Conservation (phyloP, 2,888 invertebrate species). For the Caenorhabditis becei region DNA sequence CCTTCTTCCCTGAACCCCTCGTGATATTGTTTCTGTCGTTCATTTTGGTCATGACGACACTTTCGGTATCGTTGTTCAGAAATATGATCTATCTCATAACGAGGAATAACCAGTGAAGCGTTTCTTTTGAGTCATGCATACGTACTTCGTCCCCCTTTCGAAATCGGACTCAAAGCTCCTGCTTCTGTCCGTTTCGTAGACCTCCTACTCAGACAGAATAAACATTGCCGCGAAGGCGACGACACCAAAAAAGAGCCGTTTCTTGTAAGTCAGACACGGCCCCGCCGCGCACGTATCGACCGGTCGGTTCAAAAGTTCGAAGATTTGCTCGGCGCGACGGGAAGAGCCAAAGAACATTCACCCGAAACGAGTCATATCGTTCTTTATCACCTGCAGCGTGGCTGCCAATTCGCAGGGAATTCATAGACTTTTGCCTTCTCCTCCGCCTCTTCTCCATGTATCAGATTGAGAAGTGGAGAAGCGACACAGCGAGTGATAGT, state of each 20-base stretch:
- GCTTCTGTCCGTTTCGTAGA: conserved; percentile 22
- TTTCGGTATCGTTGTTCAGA: neutral
- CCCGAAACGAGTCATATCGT: conserved; percentile 2
- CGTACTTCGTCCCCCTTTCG: neutral
- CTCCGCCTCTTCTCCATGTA: conserved; percentile 2
- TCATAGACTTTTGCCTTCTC: conserved; percentile 17
- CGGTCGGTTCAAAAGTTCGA: conserved; percentile 37
- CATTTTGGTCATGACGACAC: neutral
- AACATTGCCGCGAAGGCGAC: conserved; percentile 25
- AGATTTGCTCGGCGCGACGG: neutral
- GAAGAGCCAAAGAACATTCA: conserved; percentile 39
- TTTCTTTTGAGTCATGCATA: neutral
- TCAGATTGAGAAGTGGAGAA: conserved; percentile 9
- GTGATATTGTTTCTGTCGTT: neutral
- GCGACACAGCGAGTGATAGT: conserved; percentile 27
- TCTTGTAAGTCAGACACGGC: conserved; percentile 6
- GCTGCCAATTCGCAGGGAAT: conserved; percentile 8
- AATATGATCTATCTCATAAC: neutral
- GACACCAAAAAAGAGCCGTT: conserved; percentile 17
- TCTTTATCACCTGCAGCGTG: conserved; percentile 19
- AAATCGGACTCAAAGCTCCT: neutral
- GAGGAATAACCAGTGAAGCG: neutral
- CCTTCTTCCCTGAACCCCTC: neutral
- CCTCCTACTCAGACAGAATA: conserved; percentile 52
- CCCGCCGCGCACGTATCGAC: conserved; percentile 10